phyloP scores from a whole-genome alignment of 2,888 invertebrate genomes.

The Eupsilia transversa region DNA sequence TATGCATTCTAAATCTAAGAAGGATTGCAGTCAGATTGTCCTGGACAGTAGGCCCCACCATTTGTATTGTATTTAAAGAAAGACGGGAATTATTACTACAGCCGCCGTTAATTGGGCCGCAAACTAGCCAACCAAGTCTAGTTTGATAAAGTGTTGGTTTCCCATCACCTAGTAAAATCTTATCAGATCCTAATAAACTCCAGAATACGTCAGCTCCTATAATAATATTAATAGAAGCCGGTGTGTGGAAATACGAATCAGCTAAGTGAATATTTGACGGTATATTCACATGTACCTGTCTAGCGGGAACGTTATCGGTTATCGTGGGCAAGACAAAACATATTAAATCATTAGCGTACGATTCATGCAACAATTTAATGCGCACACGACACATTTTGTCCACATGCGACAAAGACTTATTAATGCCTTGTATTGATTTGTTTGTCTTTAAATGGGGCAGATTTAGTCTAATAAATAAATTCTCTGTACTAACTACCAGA shows the following conservation, averaged over 20 bases:
- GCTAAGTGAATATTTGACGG: too few species aligned
- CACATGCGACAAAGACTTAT: not conserved
- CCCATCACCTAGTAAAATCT: not conserved
- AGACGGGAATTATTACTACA: not conserved
- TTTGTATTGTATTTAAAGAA: not conserved
- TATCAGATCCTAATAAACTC: not conserved
- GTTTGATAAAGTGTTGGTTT: not conserved
- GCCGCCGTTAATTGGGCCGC: not conserved
- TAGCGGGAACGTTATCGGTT: too few species aligned
- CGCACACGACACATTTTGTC: not conserved
- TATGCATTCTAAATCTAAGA: not conserved
- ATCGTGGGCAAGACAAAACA: too few species aligned
- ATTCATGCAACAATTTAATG: conserved; percentile 1
- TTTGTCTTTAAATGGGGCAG: not conserved
- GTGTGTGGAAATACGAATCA: too few species aligned
- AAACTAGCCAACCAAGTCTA: conserved; percentile 6
- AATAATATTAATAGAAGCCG: not conserved
- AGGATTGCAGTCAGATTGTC: not conserved
- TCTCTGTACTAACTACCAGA: not conserved
- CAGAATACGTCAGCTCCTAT: not conserved
- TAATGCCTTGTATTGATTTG: not conserved
- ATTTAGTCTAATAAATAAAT: conserved; percentile 3
- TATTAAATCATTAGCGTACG: too few species aligned
- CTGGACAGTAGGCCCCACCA: not conserved
- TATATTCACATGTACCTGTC: too few species aligned